These are phyloP conservation scores for Sclerurus mexicanus DNA, from an alignment of 2,113 vertebrate species.

Conservation along the genomic window DNA sequence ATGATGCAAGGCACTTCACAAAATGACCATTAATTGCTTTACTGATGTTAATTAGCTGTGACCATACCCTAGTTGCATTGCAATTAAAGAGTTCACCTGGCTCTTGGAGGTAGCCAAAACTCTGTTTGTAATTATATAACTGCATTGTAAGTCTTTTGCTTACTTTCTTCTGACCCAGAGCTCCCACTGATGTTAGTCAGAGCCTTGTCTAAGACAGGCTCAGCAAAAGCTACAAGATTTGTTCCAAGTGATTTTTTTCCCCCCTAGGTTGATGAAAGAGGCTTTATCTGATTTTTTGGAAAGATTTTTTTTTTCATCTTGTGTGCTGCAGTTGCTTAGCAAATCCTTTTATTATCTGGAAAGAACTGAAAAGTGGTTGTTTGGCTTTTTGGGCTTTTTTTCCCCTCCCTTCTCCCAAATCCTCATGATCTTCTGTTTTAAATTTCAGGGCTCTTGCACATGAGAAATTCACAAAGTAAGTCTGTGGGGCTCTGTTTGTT, in stretches of 20 bases:
- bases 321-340: background rate
- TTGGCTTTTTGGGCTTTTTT: background rate
- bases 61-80: constrained; percentile 23
- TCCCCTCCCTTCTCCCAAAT: background rate
- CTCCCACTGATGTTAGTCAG: background rate
- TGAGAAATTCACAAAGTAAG: constrained; percentile 99
- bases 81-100: constrained; percentile 67
- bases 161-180: background rate
- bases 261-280: background rate
- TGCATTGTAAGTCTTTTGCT: background rate
- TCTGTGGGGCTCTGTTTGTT: constrained; percentile 41
- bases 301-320: background rate
- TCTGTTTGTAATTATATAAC: background rate
- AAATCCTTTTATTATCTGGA: background rate
- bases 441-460: constrained; percentile 92
- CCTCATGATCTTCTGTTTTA: background rate
- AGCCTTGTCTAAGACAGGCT: background rate
- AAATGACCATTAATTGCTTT: constrained; percentile 39
- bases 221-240: background rate
- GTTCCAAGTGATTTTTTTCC: background rate
- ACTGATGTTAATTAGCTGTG: constrained; percentile 52
- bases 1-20: constrained; percentile 42
- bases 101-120: background rate
- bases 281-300: background rate
- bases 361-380: background rate